Evolutionary conservation across 2,888 invertebrate species (phyloP), one percentile per base, ranked within the genome.

Genomic region (Thera britannica): DNA sequence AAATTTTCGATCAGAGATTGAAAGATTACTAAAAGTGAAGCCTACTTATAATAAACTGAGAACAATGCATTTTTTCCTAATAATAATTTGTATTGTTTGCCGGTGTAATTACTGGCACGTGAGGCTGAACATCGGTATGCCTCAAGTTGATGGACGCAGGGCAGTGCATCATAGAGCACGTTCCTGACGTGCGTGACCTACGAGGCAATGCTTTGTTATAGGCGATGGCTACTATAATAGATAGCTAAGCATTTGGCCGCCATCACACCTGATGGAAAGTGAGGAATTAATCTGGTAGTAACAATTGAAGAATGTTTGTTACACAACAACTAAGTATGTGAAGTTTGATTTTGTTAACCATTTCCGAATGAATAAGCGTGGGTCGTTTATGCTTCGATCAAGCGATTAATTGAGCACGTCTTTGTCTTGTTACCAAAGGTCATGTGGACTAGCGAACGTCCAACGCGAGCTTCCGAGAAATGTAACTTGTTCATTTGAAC

Each of bases 351-450:
- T 64, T 34, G 62, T 59, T 64, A 23, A 60, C 44, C 35, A 65
- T 65, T 59, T 5, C n/a, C 9, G 44, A 57, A 65, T 58, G 54
- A 62, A 68, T 64, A 58, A 59, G 62, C 12, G 64, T 62, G 58
- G 52, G 65, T 62, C 67, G 63, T 60, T 68, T 66, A 62, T 63
- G 68, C 70, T 68, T 72, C 67, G 61, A 71, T 62, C 70, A 64
- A 65, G 57, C 67, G 58, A 69, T 72, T 65, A 63, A 74, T 70
- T 70, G 59, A 60, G 38, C 63, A 52, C 59, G 70, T 65, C 67
- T 70, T 69, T 67, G 68, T 58, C 60, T 67, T 66, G 68, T 67
- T 60, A 67, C 64, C 38, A 67, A 67, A 74, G 74, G 72, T 69
- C 69, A 58, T 58, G n/a, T 51, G 51, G 56, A 65, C 55, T 49